Base-by-base conservation (phyloP, 2,113 vertebrate species). In the Jaculus jaculus region DNA sequence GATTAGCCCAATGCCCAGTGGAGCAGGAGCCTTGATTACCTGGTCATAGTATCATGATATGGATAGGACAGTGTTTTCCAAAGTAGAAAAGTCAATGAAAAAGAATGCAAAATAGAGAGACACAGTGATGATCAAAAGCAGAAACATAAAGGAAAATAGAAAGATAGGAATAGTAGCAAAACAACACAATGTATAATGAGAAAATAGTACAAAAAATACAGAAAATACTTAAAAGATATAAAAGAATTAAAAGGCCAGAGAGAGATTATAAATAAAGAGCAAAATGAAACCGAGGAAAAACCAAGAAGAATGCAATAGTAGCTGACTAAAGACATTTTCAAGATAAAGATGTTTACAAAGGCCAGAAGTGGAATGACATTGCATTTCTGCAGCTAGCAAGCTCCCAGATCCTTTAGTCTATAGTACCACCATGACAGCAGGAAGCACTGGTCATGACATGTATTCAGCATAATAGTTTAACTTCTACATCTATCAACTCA, bases 1-100 rank as follows among this genome's bases (percentile, higher is more conserved):
- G 97, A 90, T 94, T 96, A 95, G 91, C 42, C 37, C 42, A 47
- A 47, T 47, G 42, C 81, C 60, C 60, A 34, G 32, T 28, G 96
- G 96, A 93, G 96, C 89, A 94, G 71, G 75, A 58, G 80, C 83
- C 84, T 84, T 93, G 24, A 82, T 95, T 95, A 96, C 20, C 84
- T 95, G 69, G 87, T 61, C 63, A 96, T 16, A 71, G 20, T 37
- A 90, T 78, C 12, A 68, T 16, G 15, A 20, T 5, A 80, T 86
- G 32, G 5, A 74, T 8, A 28, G 39, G 1, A 54, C 6, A 66
- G 58, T 11, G 5, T 3, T 85, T 90, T 78, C 39, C 91, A 93
- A 90, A 87, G 24, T 0, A 77, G 15, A 87, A 77, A 91, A 82
- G 51, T 1, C 24, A 71, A 39, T n/a, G 34, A n/a, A 30, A 63